Base-by-base conservation (phyloP, 2,888 invertebrate genomes). In the Ennomos fuscantarius region DNA sequence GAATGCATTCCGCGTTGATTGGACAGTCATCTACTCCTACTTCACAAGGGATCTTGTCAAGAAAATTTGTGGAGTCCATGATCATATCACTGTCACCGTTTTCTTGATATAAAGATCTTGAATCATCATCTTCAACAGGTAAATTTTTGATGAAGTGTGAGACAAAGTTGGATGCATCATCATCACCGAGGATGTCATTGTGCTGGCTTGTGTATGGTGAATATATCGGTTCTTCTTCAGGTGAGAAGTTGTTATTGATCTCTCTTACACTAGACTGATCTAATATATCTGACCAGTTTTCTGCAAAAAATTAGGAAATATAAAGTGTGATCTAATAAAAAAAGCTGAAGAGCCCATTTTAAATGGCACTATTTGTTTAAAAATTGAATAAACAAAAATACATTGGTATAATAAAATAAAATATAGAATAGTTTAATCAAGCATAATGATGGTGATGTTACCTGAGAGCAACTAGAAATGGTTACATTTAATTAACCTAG, bases 1-100 rank as follows among this genome's bases (percentile, higher is more conserved):
- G 89, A 48, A 95, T 84, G 78, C 97, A 97, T 69, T 95, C 93
- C 78, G 97, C 95, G 78, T 96, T 95, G 24, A 89, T 86, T 0
- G 93, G 93, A 73, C 97, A 97, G 47, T 93, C 88, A 46, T 81
- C 92, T 1, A 81, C 75, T 9, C 93, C 95, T 15, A 94, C 87
- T 78, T 94, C 93, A 83, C 96, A 96, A 3, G 93, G 82, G 9
- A 93, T 85, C 64, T 93, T 93, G 45, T 93, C 86, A 41, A 91
- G 76, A 69, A 89, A 93, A 56, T 84, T 92, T 1, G 86, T 80
- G 8, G 92, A 93, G 33, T 94, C 93, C 73, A 93, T 78, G 55
- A 90, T 85, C 84, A 92, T 90, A 44, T 93, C 84, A 71, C 84
- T 83, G 35, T 91, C 91, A 57, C 69, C 75, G 49, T 74, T 85